These are phyloP conservation scores for Odocoileus hemionus DNA, from an alignment of 2,113 vertebrate genomes.

Conservation along the genomic window DNA sequence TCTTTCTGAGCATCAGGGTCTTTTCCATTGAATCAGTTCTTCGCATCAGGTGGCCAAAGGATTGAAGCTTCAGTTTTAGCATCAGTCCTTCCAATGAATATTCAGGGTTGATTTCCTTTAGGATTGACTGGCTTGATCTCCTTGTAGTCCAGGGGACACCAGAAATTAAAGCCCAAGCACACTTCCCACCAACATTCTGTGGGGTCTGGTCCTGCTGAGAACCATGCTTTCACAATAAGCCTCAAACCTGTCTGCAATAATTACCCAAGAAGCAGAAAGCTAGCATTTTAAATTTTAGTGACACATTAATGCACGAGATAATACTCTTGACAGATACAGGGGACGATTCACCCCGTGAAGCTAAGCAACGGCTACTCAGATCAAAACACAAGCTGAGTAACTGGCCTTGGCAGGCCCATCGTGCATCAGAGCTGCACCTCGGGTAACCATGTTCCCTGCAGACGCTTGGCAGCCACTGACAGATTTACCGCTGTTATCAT, in stretches of 20 bases:
- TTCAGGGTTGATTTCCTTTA: neutral
- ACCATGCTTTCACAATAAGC: neutral
- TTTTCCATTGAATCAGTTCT: neutral
- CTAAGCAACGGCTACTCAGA: neutral
- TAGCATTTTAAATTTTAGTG: conserved; percentile 45
- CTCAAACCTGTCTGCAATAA: conserved; percentile 7
- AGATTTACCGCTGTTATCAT: neutral
- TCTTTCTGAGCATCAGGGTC: neutral
- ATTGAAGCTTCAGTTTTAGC: neutral
- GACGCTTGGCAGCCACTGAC: neutral
- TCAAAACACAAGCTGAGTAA: neutral
- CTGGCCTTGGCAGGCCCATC: neutral
- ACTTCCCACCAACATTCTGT: neutral
- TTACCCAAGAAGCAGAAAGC: neutral
- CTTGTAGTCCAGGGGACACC: neutral
- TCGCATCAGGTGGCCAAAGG: neutral
- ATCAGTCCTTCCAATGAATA: neutral
- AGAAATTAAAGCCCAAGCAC: neutral
- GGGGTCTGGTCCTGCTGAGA: neutral
- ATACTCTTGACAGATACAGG: conserved; percentile 23
- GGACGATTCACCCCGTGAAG: neutral
- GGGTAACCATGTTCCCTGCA: neutral
- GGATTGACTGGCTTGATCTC: neutral
- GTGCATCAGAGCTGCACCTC: neutral
- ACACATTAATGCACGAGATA: conserved; percentile 45